A percentile compares a stretch with the other conserved stretches of the same genome.
Conservation (phyloP, 1,140 invertebrate species). For the Myzus persicae region DNA sequence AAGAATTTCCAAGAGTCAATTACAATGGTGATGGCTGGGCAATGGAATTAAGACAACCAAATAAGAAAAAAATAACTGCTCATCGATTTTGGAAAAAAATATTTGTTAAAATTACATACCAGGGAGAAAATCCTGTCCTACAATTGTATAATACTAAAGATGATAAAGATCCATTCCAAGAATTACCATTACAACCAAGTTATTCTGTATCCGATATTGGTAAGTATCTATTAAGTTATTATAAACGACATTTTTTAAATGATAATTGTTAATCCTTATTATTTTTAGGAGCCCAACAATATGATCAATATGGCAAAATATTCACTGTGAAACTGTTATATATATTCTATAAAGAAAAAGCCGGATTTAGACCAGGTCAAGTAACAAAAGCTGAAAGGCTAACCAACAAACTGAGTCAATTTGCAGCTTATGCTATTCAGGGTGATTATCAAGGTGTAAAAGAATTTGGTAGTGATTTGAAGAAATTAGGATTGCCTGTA, state of each 20-base stretch:
- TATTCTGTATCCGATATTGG: slow-evolving; percentile 89
- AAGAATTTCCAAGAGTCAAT: slow-evolving; percentile 85
- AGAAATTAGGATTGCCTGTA: slow-evolving; percentile 92
- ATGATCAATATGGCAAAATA: slow-evolving; percentile 98
- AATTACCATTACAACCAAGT: slow-evolving; percentile 89
- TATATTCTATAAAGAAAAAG: slow-evolving; percentile 97
- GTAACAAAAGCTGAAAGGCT: slow-evolving; percentile 92
- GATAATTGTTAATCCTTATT: not conserved
- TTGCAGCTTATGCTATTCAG: slow-evolving; percentile 92
- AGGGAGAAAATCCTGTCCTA: slow-evolving; percentile 83
- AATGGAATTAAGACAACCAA: slow-evolving; percentile 93
- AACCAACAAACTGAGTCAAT: slow-evolving; percentile 90
- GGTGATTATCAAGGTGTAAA: slow-evolving; percentile 91
- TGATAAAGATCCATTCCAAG: slow-evolving; percentile 92
- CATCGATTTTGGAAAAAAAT: slow-evolving; percentile 99
- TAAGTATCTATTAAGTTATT: slow-evolving; percentile 61
- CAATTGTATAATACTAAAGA: slow-evolving; percentile 84
- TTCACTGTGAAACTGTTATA: slow-evolving; percentile 98
- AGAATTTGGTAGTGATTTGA: slow-evolving; percentile 89
- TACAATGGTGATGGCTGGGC: slow-evolving; percentile 93
- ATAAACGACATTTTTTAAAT: not conserved
- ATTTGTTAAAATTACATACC: slow-evolving; percentile 80
- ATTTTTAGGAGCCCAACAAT: slow-evolving; percentile 85
- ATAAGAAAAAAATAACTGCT: slow-evolving; percentile 98
- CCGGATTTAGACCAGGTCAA: slow-evolving; percentile 94